Evolutionary conservation across 2,888 invertebrate genomes (phyloP).

Genomic region (Gasteruption jaculator): DNA sequence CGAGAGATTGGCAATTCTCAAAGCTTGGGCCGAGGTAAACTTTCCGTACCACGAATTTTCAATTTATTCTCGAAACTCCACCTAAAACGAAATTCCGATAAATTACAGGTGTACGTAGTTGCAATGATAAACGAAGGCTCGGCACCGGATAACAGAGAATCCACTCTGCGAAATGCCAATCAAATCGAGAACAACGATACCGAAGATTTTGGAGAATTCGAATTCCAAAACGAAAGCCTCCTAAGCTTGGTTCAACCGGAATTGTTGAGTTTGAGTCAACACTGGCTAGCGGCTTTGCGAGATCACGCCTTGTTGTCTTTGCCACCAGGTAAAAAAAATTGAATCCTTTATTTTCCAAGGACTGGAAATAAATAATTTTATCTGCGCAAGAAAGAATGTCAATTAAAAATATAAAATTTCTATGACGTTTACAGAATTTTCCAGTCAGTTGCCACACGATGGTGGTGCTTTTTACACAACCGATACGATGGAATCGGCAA

Average conservation of each 20-base stretch:
- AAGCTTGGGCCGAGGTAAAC: conserved; percentile 95
- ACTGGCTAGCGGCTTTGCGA: conserved; percentile 92
- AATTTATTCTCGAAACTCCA: too few relatives aligned
- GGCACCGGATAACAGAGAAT: conserved; percentile 53
- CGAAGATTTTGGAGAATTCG: conserved; percentile 69
- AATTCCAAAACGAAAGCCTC: conserved; percentile 76
- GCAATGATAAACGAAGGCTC: conserved; percentile 81
- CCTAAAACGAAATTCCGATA: too few relatives aligned
- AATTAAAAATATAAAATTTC: conserved; percentile 6
- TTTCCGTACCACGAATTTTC: conserved; percentile 13
- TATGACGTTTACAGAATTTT: conserved; percentile 66
- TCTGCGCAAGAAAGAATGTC: conserved; percentile 1
- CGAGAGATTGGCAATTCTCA: conserved; percentile 93
- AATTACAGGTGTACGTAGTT: conserved; percentile 85
- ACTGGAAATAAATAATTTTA: background rate
- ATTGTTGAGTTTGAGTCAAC: conserved; percentile 81
- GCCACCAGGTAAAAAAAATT: conserved; percentile 63
- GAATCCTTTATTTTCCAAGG: background rate
- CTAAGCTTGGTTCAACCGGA: conserved; percentile 92
- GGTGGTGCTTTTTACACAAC: conserved; percentile 98
- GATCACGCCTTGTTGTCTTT: conserved; percentile 93
- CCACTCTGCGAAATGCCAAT: conserved; percentile 26
- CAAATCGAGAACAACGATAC: conserved; percentile 41
- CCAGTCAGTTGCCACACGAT: conserved; percentile 89
- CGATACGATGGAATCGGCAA: conserved; percentile 90